Evolutionary conservation across 2,888 invertebrate species (phyloP).

Genomic region (Cosmorhoe ocellata): DNA sequence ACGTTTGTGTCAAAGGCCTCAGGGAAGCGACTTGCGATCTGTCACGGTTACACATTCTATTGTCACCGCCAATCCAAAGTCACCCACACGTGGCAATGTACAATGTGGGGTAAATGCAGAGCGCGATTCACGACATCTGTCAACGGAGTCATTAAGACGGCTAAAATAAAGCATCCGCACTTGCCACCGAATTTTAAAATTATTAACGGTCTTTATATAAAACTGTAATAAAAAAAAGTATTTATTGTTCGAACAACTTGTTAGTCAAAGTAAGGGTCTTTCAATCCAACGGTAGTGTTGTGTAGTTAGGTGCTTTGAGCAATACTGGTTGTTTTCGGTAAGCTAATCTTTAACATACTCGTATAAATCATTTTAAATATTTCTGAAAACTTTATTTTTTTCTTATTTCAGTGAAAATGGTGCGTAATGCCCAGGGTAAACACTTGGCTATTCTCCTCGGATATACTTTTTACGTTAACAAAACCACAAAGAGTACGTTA

Average conservation of each 20-base stretch:
- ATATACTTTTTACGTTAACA: conserved; percentile 30
- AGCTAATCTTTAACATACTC: too few species aligned
- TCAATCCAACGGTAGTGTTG: too few species aligned
- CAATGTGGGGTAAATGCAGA: conserved; percentile 8
- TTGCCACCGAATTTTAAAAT: conserved; percentile 16
- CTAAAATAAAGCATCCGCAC: conserved; percentile 9
- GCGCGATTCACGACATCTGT: conserved; percentile 5
- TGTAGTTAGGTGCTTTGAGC: too few species aligned
- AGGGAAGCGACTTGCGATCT: conserved; percentile 33
- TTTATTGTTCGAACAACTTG: too few species aligned
- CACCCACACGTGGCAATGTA: conserved; percentile 8
- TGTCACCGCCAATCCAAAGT: conserved; percentile 1
- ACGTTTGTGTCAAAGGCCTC: conserved; percentile 24
- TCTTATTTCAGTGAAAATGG: conserved; percentile 19
- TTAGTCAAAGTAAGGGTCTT: too few species aligned
- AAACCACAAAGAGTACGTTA: conserved; percentile 7
- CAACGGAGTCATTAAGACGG: conserved; percentile 10
- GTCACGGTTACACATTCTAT: conserved; percentile 33
- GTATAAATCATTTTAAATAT: too few species aligned
- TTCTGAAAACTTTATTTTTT: too few species aligned
- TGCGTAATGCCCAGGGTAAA: conserved; percentile 31
- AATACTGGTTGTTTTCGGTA: too few species aligned
- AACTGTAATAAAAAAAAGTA: background rate
- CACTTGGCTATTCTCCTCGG: conserved; percentile 29
- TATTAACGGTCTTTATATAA: conserved; percentile 9